Conservation (phyloP, 2,797 vertebrate species). For the Psittacula echo region DNA sequence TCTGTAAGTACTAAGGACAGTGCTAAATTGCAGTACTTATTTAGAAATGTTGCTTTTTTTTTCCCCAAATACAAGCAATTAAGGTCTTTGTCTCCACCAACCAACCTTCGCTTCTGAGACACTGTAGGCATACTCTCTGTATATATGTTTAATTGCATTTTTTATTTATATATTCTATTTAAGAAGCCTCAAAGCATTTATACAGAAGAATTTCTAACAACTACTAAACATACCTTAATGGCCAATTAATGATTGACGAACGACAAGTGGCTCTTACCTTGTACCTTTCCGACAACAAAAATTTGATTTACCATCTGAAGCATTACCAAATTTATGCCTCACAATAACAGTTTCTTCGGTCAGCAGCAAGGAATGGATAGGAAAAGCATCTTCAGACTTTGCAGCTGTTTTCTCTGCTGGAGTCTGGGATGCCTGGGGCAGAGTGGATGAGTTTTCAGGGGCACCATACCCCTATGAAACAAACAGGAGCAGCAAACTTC, state of each 20-base stretch:
- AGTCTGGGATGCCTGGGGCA: neutral
- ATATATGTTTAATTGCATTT: neutral
- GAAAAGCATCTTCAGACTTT: neutral
- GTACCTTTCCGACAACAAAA: neutral
- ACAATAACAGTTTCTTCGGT: rapidly evolving
- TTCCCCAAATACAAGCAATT: neutral
- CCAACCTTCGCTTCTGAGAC: neutral
- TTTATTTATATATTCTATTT: neutral
- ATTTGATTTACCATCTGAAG: neutral
- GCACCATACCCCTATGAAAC: neutral
- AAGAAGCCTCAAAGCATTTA: neutral
- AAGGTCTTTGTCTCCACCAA: neutral
- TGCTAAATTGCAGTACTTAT: neutral
- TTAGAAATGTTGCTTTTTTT: neutral
- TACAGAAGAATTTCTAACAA: neutral
- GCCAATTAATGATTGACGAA: neutral
- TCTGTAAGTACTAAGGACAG: neutral
- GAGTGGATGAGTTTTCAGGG: neutral
- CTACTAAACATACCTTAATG: neutral
- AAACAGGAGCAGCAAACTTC: neutral
- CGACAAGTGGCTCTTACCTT: neutral
- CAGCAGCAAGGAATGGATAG: neutral
- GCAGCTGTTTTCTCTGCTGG: neutral
- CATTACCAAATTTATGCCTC: neutral
- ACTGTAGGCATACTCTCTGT: neutral